Percentiles rank a stretch among this genome's conserved stretches.
phyloP scores from a whole-genome alignment of 1,140 invertebrate genomes.

The Globodera rostochiensis region DNA sequence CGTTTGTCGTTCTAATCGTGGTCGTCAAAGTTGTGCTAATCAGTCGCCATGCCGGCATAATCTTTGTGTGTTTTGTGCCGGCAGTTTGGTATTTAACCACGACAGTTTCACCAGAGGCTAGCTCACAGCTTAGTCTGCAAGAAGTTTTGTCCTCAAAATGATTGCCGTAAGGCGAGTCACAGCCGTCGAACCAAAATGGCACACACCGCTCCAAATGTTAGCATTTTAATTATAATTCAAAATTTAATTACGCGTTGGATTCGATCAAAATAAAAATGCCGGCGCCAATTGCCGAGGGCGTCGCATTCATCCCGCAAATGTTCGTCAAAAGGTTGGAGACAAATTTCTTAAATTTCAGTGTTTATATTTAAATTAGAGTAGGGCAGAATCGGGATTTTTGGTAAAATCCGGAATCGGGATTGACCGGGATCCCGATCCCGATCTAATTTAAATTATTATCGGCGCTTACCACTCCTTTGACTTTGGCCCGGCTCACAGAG shows the following conservation, averaged over 20 bases:
- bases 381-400: too few species aligned
- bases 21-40: background rate
- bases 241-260: slow-evolving; percentile 39
- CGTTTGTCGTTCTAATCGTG: background rate
- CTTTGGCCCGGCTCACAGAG: slow-evolving; percentile 11
- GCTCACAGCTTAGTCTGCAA: background rate
- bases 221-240: background rate
- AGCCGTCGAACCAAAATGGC: slow-evolving; percentile 52
- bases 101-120: background rate
- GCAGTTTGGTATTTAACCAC: background rate
- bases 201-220: slow-evolving; percentile 46
- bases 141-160: slow-evolving; percentile 2
- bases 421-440: too few species aligned
- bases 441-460: background rate
- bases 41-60: slow-evolving; percentile 2
- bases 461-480: background rate
- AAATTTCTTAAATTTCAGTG: slow-evolving; percentile 8
- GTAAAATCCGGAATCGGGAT: too few species aligned
- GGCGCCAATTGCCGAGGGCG: slow-evolving; percentile 55
- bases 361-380: background rate
- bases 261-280: slow-evolving; percentile 61
- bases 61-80: background rate
- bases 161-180: slow-evolving; percentile 17
- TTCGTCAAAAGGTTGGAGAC: slow-evolving; percentile 59
- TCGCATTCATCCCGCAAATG: slow-evolving; percentile 62